Percentiles rank a stretch among this genome's conserved stretches.
phyloP scores from a whole-genome alignment of 2,113 vertebrate genomes.

The Siniperca knerii region DNA sequence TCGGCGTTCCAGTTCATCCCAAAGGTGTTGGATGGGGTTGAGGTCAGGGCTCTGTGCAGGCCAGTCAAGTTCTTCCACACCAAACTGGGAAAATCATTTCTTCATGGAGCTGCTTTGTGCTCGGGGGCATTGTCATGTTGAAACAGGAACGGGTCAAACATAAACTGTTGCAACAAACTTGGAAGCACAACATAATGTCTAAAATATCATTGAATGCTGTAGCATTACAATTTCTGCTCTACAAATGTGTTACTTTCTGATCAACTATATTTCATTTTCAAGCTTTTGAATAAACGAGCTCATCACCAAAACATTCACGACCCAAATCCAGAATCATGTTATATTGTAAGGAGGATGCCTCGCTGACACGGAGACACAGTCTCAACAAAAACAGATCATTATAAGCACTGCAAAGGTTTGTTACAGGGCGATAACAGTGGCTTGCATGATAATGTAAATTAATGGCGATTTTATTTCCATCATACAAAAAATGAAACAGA shows the following conservation, averaged over 20 bases:
- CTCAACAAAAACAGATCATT: neutral
- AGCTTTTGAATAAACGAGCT: neutral
- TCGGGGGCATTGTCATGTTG: neutral
- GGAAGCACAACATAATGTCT: neutral
- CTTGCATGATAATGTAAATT: too few species aligned
- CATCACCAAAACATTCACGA: neutral
- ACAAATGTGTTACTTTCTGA: neutral
- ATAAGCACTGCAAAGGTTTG: neutral
- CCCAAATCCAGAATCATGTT: neutral
- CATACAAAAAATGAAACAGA: neutral
- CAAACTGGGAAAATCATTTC: neutral
- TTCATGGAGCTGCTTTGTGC: neutral
- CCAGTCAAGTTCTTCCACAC: neutral
- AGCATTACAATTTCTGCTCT: neutral
- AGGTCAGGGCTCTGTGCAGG: neutral
- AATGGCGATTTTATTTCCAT: too few species aligned
- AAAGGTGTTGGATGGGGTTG: neutral
- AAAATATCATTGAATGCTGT: neutral
- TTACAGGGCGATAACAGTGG: too few species aligned
- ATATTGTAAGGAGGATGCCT: too few species aligned
- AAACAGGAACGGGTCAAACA: neutral
- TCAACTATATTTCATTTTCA: neutral
- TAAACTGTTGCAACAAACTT: neutral
- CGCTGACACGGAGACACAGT: neutral
- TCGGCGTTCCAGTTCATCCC: neutral